These are phyloP conservation scores for Caranx melampygus DNA, from an alignment of 2,113 vertebrate species.

Conservation along the genomic window DNA sequence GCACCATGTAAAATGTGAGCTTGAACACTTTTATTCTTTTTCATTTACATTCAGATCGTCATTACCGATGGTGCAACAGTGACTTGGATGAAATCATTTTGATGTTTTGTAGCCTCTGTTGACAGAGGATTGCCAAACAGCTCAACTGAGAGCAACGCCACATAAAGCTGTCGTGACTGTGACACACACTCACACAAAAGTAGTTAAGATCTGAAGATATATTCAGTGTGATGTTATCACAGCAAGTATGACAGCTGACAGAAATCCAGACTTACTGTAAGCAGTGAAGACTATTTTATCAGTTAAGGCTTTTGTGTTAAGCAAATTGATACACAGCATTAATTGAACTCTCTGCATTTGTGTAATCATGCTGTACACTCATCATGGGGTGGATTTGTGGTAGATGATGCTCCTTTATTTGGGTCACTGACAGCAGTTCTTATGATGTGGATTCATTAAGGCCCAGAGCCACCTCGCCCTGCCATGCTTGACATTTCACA, in stretches of 20 bases:
- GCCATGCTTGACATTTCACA: slow-evolving; percentile 67
- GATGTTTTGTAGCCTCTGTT: slow-evolving; percentile 60
- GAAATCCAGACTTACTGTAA: not conserved
- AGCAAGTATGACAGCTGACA: slow-evolving; percentile 22
- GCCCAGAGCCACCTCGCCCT: slow-evolving; percentile 37
- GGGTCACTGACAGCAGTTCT: slow-evolving; percentile 52
- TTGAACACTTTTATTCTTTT: slow-evolving; percentile 54
- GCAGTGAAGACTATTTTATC: not conserved
- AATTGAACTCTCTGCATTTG: slow-evolving; percentile 22
- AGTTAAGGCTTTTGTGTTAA: slow-evolving; percentile 18
- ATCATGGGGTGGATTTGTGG: slow-evolving; percentile 27
- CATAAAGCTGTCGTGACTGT: slow-evolving; percentile 9
- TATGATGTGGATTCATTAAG: slow-evolving; percentile 59
- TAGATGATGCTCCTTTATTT: slow-evolving; percentile 35
- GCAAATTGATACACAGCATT: slow-evolving; percentile 14
- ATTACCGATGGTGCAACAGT: slow-evolving; percentile 29
- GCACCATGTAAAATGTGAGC: slow-evolving; percentile 50
- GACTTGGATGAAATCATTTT: slow-evolving; percentile 57
- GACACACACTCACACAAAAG: slow-evolving; percentile 1
- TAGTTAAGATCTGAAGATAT: slow-evolving; percentile 25
- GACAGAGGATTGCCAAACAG: slow-evolving; percentile 15
- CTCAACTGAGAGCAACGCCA: slow-evolving; percentile 13
- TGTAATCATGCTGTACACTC: slow-evolving; percentile 42
- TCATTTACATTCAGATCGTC: slow-evolving; percentile 58
- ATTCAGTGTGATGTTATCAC: slow-evolving; percentile 34